Evolutionary conservation across 30 jellyfish, hydroid and myxozoan genomes (phyloP).

Genomic region (Aurelia coerulea): DNA sequence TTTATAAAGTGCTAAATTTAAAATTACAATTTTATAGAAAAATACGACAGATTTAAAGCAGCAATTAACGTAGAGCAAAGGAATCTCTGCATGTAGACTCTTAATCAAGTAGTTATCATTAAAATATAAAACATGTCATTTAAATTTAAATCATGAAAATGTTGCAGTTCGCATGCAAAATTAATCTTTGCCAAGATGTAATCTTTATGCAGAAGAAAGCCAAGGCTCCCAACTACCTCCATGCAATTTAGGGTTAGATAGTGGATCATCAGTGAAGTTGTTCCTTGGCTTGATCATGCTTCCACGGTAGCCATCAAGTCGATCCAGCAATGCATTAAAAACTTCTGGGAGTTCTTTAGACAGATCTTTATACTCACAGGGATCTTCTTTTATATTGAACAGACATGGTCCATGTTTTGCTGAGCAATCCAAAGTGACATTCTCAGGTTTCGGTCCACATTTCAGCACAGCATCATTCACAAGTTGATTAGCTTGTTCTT

Average conservation of each 20-base stretch:
- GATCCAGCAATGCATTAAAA: slow-evolving; percentile 34
- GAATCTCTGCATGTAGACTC: no score
- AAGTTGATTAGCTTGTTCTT: background rate
- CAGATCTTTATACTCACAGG: slow-evolving; percentile 85
- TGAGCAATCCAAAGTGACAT: slow-evolving; percentile 64
- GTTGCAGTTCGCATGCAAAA: no score
- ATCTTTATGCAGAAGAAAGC: background rate
- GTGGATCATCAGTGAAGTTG: slow-evolving; percentile 71
- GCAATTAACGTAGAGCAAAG: no score
- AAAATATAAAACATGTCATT: no score
- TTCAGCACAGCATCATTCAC: slow-evolving; percentile 50
- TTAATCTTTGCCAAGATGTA: no score
- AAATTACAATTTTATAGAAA: no score
- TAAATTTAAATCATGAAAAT: no score
- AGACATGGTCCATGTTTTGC: slow-evolving; percentile 59
- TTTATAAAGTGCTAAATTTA: no score
- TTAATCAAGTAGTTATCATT: no score
- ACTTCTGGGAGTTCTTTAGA: slow-evolving; percentile 70
- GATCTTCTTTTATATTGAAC: slow-evolving; percentile 74
- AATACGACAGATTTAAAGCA: no score
- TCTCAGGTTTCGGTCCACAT: slow-evolving; percentile 78
- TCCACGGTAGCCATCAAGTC: slow-evolving; percentile 51
- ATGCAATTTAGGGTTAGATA: slow-evolving; percentile 82
- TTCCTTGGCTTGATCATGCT: slow-evolving; percentile 71
- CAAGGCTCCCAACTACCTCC: slow-evolving; percentile 96